Percentiles rank a stretch among this genome's conserved stretches.
Conservation (phyloP, 2,888 invertebrate species). For the Conops quadrifasciatus region DNA sequence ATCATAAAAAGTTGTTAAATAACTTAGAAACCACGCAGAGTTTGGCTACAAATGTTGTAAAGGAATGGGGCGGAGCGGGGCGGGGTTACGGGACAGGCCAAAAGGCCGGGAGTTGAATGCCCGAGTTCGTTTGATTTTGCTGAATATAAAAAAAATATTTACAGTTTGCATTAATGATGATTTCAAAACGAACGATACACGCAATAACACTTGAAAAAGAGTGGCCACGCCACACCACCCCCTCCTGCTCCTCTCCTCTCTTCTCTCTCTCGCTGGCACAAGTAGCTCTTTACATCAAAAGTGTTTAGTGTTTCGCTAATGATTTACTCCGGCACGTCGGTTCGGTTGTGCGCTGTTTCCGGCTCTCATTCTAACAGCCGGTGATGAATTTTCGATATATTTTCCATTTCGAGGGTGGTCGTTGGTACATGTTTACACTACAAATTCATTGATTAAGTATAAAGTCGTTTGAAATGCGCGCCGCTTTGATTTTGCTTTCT, state of each 20-base stretch:
- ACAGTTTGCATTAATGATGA: not conserved
- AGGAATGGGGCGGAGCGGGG: too few species aligned
- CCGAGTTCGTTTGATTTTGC: too few species aligned
- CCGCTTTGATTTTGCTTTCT: not conserved
- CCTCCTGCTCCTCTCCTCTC: too few species aligned
- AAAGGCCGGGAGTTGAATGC: too few species aligned
- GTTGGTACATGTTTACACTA: constrained; percentile 10
- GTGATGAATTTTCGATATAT: constrained; percentile 39
- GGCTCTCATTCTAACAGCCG: constrained; percentile 40
- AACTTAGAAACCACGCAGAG: too few species aligned
- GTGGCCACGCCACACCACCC: not conserved
- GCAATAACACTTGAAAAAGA: too few species aligned
- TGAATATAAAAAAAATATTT: too few species aligned
- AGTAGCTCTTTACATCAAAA: too few species aligned
- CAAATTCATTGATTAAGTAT: constrained; percentile 16
- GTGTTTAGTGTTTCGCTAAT: not conserved
- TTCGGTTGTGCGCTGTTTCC: constrained; percentile 38
- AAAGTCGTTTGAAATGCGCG: not conserved
- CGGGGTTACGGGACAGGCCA: too few species aligned
- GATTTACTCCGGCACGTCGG: not conserved
- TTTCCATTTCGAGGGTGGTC: constrained; percentile 16
- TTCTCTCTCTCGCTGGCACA: not conserved
- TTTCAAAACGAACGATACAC: too few species aligned
- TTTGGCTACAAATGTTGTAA: too few species aligned
- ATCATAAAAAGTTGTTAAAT: not conserved